Base-by-base conservation (phyloP, 2,888 invertebrate species). In the Nomada fucata region DNA sequence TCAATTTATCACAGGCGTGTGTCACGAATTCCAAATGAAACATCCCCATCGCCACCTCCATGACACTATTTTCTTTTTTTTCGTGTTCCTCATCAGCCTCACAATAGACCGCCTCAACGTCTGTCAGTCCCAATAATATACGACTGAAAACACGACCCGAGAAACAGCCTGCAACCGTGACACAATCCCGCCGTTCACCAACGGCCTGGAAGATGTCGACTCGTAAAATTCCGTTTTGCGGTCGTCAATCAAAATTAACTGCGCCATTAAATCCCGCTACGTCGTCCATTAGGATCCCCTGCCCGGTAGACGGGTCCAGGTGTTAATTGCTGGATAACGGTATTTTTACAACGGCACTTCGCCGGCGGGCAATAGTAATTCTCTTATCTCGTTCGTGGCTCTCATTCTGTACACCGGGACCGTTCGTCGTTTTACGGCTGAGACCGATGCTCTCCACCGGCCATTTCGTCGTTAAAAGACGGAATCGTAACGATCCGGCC, bases 171-270 rank as follows among this genome's bases (percentile, higher is more conserved):
- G 23, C 47, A 50, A 63, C 10, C n/a, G 13, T 29, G 50, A 36
- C 55, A 18, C 50, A 26, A 7, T 1, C n/a, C 26, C 50, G 23
- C 29, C 23, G 52, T 47, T 78, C 65, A 76, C 71, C 76, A 70
- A 74, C 69, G 52, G 60, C 47, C 63, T 59, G 50, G 52, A n/a
- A 52, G 20, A 78, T 36, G 52, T 18, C 18, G n/a, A 23, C 44
- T 50, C 44, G 59, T 44, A 67, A 78, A 71, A 75, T 63, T 65
- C 57, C 71, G 59, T 74, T 79, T 80, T 59, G 72, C 29, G 23
- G 4, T 52, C 79, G 70, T 83, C 57, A 23, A 69, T 80, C 80
- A 80, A 68, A 69, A 65, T 82, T 80, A 76, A 68, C 64, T 60
- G 53, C 70, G 55, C 76, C 59, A 63, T 77, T 81, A 77, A 76